Base-by-base conservation (phyloP, 2,888 invertebrate species). In the Barypeithes pellucidus region DNA sequence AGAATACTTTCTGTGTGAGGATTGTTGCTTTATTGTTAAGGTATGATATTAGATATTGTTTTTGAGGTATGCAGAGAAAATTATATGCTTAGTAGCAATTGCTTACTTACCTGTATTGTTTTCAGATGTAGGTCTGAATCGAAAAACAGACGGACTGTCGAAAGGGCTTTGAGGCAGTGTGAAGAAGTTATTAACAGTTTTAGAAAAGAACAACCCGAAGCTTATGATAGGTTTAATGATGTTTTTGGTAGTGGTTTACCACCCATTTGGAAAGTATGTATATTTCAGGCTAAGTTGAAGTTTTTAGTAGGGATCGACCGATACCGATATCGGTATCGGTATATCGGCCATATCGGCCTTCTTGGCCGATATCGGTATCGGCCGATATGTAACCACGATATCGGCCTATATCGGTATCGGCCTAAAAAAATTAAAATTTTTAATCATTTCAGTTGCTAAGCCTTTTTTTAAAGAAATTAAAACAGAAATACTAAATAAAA, bases 141-240 rank as follows among this genome's bases (percentile, higher is more conserved):
- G 0, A 89, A 88, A 59, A 92, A 93, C 80, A 91, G 92, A 68
- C 89, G 98, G 67, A 94, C 95, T 0, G 92, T 97, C 12, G 97
- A 98, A 83, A 89, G 98, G 43, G 92, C 97, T 20, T 91, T 98
- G 89, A 89, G 91, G 82, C 98, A 98, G 86, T 90, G 94, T 76
- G 95, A 97, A 86, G 91, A 93, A 80, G 88, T 95, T 39, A 90
- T 95, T 3, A 91, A 91, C 76, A 89, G 86, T 82, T 86, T 87
- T 65, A 85, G 83, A 76, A 82, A 84, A 57, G 79, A 83, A 20
- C 84, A 85, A 41, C 88, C 89, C 2, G 79, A 85, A 39, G 82
- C 86, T 11, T 77, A 83, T 41, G 83, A 87, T 61, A 87, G 91
- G 78, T 83, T 90, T 50, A 84, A 87, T 68, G 85, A 89, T 70